Conservation (phyloP, 2,113 vertebrate species). For the Chamaetylas fuelleborni region DNA sequence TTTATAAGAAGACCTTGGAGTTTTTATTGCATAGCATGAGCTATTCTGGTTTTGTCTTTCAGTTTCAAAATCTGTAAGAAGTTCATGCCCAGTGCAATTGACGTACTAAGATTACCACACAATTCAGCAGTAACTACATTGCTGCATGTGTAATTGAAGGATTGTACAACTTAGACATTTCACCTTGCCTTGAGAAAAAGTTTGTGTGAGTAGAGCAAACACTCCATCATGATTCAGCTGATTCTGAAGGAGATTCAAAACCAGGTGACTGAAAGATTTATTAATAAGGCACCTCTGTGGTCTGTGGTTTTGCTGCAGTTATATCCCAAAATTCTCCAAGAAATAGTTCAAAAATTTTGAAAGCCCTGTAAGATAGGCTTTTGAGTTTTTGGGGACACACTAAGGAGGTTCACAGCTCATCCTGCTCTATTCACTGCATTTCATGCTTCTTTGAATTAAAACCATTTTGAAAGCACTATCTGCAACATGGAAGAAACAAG, state of each 20-base stretch:
- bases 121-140: not conserved
- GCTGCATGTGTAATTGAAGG: not conserved
- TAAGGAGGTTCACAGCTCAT: not conserved
- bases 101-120: not conserved
- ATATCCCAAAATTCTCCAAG: not conserved
- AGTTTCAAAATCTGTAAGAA: not conserved
- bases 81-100: not conserved
- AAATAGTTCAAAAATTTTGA: not conserved
- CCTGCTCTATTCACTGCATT: not conserved
- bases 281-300: not conserved
- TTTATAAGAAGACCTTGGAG: not conserved
- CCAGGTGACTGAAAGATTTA: not conserved
- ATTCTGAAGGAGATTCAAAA: not conserved
- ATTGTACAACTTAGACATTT: not conserved
- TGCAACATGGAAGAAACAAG: not conserved
- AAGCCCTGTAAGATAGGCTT: not conserved
- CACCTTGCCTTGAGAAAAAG: not conserved
- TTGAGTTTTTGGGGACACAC: not conserved
- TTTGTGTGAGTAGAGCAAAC: not conserved
- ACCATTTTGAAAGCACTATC: not conserved
- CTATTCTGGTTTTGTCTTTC: not conserved
- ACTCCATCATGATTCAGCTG: not conserved
- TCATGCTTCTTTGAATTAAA: not conserved
- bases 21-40: not conserved
- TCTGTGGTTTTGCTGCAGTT: not conserved